Evolutionary conservation across 35 echinoderm and acorn worm species (phyloP).

Genomic region (Eucidaris tribuloides): DNA sequence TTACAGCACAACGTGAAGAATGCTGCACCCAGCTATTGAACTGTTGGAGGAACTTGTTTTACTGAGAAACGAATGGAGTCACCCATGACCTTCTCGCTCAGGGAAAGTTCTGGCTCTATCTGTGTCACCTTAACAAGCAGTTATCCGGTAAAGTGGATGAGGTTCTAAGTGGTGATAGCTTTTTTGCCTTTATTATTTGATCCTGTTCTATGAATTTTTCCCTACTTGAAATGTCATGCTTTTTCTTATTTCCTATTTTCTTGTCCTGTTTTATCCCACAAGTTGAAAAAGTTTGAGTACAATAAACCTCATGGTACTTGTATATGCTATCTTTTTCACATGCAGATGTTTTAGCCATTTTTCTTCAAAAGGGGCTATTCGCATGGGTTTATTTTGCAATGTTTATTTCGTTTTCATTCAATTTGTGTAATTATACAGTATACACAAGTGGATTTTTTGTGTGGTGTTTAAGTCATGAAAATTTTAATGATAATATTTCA

Average conservation of each 20-base stretch:
- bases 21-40: conserved; percentile 51
- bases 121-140: conserved; percentile 58
- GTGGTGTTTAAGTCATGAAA: no score
- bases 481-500: no score
- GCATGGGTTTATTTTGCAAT: no score
- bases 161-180: neutral
- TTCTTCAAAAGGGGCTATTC: no score
- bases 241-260: neutral
- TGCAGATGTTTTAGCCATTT: neutral
- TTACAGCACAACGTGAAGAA: conserved; percentile 50
- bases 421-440: no score
- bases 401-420: no score
- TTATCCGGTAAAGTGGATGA: conserved; percentile 1
- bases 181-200: neutral
- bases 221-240: neutral
- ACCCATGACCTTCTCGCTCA: conserved; percentile 57
- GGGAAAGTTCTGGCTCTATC: conserved; percentile 84
- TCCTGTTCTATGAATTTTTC: neutral
- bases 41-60: conserved; percentile 17
- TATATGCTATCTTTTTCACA: neutral
- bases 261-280: neutral
- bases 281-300: neutral
- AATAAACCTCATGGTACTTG: neutral
- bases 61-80: neutral
- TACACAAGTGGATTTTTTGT: no score